Conservation (phyloP, 2,888 invertebrate genomes). For the Drosophila anomelani region DNA sequence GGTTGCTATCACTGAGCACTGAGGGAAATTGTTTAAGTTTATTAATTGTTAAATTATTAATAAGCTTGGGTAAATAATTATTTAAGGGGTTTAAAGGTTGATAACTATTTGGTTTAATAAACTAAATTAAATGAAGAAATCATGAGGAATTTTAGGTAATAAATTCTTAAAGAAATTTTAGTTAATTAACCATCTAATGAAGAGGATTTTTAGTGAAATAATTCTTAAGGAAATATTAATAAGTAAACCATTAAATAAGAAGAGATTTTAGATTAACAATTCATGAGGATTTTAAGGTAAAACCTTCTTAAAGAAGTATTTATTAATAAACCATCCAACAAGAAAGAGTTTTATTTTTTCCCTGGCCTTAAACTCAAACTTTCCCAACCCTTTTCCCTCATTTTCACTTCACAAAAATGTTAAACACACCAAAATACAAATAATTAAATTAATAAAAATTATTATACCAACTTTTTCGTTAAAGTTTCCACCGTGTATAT, state of each 20-base stretch:
- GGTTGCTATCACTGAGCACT: conserved; percentile 28
- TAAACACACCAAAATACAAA: not conserved
- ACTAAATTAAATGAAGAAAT: too few relatives aligned
- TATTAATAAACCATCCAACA: too few relatives aligned
- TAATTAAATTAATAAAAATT: too few relatives aligned
- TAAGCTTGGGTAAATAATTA: not conserved
- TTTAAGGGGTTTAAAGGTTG: not conserved
- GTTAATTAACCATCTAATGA: not conserved
- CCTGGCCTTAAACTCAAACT: too few relatives aligned
- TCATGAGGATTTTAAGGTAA: too few relatives aligned
- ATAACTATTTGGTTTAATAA: not conserved
- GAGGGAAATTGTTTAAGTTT: not conserved
- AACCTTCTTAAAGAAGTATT: too few relatives aligned
- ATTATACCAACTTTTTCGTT: rapidly evolving
- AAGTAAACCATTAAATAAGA: too few relatives aligned
- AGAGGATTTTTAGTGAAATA: too few relatives aligned
- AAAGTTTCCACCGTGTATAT: not conserved
- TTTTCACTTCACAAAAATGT: not conserved
- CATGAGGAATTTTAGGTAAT: not conserved
- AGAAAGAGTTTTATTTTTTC: too few relatives aligned
- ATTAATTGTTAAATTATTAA: too few relatives aligned
- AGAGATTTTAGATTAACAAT: too few relatives aligned
- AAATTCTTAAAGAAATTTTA: not conserved
- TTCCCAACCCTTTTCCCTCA: not conserved
- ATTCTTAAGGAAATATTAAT: too few relatives aligned